Conservation (phyloP, 2,888 invertebrate genomes). For the Sclerodermus sp. region DNA sequence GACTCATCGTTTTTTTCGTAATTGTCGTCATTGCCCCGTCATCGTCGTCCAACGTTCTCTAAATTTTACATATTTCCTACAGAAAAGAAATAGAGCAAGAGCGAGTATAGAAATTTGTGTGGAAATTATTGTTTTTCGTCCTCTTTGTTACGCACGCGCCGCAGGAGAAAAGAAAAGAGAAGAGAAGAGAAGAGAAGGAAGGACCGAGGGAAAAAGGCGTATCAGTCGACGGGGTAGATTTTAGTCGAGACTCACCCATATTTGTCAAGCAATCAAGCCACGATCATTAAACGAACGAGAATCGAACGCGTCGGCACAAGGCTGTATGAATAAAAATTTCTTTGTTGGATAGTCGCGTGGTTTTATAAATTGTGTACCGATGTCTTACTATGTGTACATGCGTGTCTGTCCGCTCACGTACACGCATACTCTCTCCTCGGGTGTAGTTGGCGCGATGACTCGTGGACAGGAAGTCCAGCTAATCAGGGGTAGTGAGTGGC, state of each 20-base stretch:
- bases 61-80: too few relatives aligned
- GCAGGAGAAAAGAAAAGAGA: too few relatives aligned
- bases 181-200: too few relatives aligned
- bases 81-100: too few relatives aligned
- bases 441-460: constrained; percentile 26
- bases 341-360: constrained; percentile 10
- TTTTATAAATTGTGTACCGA: constrained; percentile 1
- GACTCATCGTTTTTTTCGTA: constrained; percentile 33
- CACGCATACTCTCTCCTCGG: not conserved
- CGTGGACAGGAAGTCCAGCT: constrained; percentile 56
- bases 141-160: too few relatives aligned
- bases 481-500: constrained; percentile 59
- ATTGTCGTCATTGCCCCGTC: too few relatives aligned
- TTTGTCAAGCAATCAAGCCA: constrained; percentile 56
- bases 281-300: not conserved
- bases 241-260: constrained; percentile 54
- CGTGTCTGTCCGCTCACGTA: constrained; percentile 5
- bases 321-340: constrained; percentile 20
- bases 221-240: constrained; percentile 23
- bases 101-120: too few relatives aligned
- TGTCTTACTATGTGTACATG: constrained; percentile 7
- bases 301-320: too few relatives aligned
- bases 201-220: too few relatives aligned
- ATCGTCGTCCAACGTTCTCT: too few relatives aligned
- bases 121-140: too few relatives aligned